These are phyloP conservation scores for Turdus rufiventris DNA, from an alignment of 2,113 vertebrate species.

Conservation along the genomic window DNA sequence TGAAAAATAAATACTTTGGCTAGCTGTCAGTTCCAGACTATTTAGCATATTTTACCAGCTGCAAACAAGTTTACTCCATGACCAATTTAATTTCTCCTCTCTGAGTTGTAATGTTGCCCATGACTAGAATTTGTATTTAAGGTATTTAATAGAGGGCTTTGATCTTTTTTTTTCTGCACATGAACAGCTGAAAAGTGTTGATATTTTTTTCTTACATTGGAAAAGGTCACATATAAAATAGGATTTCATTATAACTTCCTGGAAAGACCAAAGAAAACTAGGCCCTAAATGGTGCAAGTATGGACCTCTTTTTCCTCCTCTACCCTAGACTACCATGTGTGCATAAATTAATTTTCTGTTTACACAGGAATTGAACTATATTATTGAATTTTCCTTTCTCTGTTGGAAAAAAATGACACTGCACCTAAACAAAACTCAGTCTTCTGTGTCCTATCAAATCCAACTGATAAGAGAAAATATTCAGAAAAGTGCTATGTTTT, in stretches of 20 bases:
- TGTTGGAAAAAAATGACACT: not conserved
- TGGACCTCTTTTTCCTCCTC: not conserved
- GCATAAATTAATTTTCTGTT: not conserved
- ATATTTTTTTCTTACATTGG: not conserved
- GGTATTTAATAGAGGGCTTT: not conserved
- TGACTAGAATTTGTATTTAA: not conserved
- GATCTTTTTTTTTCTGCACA: not conserved
- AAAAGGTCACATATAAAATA: not conserved
- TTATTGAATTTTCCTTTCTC: not conserved
- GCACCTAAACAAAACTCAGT: not conserved
- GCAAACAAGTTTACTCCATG: not conserved
- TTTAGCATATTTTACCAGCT: not conserved
- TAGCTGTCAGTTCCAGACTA: not conserved
- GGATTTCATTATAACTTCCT: not conserved
- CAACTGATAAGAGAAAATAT: not conserved
- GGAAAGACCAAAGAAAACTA: not conserved
- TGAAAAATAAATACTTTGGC: not conserved
- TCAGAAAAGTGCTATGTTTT: not conserved
- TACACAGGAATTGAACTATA: not conserved
- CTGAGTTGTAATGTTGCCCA: not conserved
- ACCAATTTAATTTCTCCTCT: not conserved
- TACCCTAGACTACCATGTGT: rapidly evolving
- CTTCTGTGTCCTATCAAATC: not conserved
- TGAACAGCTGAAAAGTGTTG: not conserved
- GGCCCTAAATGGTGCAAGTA: not conserved